These are phyloP conservation scores for Drepanosiphum platanoidis DNA, from an alignment of 2,888 invertebrate species.

Conservation along the genomic window DNA sequence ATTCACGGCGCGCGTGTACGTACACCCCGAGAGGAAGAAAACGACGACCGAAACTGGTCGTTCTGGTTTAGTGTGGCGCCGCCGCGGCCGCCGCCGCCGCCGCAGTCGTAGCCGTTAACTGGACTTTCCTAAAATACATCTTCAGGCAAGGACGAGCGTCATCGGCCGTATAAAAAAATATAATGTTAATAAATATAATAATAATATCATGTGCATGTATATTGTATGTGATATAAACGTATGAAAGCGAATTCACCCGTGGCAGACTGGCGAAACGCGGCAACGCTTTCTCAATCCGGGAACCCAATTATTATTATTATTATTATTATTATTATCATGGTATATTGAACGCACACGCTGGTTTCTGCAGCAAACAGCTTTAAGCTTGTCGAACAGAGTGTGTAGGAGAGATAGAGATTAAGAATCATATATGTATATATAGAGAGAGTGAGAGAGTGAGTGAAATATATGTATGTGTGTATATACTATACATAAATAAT, in stretches of 20 bases:
- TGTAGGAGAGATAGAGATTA: too few species aligned
- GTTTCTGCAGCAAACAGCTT: background rate
- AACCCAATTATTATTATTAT: conserved; percentile 19
- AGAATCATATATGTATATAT: too few species aligned
- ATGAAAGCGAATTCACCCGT: conserved; percentile 30
- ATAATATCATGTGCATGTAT: background rate
- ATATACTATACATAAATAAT: background rate
- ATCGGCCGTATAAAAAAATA: background rate
- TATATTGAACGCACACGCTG: background rate
- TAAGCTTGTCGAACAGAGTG: background rate
- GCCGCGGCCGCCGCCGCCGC: conserved; percentile 9
- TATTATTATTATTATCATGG: background rate
- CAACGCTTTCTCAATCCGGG: conserved; percentile 45
- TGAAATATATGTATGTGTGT: background rate
- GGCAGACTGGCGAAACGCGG: conserved; percentile 2
- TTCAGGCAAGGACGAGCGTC: conserved; percentile 51
- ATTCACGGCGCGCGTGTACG: background rate
- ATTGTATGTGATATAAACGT: background rate
- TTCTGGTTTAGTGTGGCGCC: conserved; percentile 53
- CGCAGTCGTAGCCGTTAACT: conserved; percentile 18
- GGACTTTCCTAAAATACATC: conserved; percentile 56
- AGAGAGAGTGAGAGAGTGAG: too few species aligned
- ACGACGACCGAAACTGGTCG: conserved; percentile 43
- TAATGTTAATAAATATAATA: background rate
- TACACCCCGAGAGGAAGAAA: conserved; percentile 32